Evolutionary conservation across 2,888 invertebrate species (phyloP), one percentile per base, ranked within the genome.

Genomic region (Dorcus hopei): DNA sequence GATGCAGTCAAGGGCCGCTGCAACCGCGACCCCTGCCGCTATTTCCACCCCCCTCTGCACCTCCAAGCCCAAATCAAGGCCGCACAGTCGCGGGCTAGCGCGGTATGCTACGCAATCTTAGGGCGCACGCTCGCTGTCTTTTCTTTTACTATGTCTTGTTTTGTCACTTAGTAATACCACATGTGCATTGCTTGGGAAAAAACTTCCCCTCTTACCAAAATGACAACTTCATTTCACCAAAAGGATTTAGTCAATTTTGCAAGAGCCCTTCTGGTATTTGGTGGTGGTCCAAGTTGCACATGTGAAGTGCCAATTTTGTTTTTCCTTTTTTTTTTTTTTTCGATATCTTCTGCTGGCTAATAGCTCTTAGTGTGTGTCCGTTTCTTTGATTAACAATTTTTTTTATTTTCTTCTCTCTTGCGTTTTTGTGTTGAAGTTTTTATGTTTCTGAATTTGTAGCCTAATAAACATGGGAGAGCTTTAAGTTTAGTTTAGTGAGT

Each of bases 41-140:
- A 96, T 93, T 96, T 95, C 91, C 96, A 97, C 90, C 96, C 96
- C 87, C 96, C 96, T 88, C 91, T 95, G 89, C 96, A 97, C 93
- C 95, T 97, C 87, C 93, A 93, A 91, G 93, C 93, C 89, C 93
- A 93, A 91, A 93, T 95, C 90, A 94, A 94, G 93, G 87, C 90
- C 87, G 93, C 94, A 88, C 95, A 95, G 90, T 90, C 91, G 88
- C 90, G 91, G 90, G 84, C 84, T 82, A 88, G 88, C 88, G 88
- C 89, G 89, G 89, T 89, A 89, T 88, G 89, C 87, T 86, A 85
- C 83, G 84, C 79, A 76, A 82, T 84, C 83, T 84, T 78, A 77
- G 77, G 74, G 74, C 77, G 77, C 78, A 77, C 78, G 77, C 78
- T 78, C 73, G 75, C 74, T 74, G 68, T 70, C 70, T 54, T 63